phyloP scores from a whole-genome alignment of 2,797 vertebrate genomes.

The Amblyopsis hoosieri region DNA sequence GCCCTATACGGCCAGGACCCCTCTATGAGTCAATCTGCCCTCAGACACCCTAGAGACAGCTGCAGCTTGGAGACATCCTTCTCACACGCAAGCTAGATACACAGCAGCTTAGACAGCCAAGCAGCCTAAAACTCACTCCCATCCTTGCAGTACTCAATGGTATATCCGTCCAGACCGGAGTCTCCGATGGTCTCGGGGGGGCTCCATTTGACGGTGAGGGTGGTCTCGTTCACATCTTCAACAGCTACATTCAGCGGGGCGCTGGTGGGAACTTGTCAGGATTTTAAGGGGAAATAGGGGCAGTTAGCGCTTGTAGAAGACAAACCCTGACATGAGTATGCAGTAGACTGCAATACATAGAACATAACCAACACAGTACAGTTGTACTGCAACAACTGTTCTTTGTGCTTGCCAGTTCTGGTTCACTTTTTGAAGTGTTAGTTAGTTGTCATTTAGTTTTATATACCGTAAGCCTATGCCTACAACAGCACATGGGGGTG shows the following conservation, averaged over 20 bases:
- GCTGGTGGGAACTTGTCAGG: slow-evolving; percentile 82
- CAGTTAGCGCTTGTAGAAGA: not conserved
- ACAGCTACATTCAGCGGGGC: slow-evolving; percentile 79
- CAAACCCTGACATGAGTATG: not conserved
- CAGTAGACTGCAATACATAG: not conserved
- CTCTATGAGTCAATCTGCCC: slow-evolving; percentile 62
- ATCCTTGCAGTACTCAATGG: slow-evolving; percentile 87
- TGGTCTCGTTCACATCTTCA: slow-evolving; percentile 84
- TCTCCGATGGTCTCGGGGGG: slow-evolving; percentile 79
- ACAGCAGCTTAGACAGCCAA: not conserved
- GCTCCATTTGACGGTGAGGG: slow-evolving; percentile 86
- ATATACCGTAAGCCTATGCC: too few relatives aligned
- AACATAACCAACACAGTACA: too few relatives aligned
- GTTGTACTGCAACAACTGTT: too few relatives aligned
- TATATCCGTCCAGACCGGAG: slow-evolving; percentile 85
- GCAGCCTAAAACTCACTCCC: slow-evolving; percentile 81
- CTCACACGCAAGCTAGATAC: not conserved
- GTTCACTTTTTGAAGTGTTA: too few relatives aligned
- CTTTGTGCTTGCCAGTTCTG: too few relatives aligned
- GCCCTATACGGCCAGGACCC: slow-evolving; percentile 67
- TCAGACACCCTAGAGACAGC: slow-evolving; percentile 72
- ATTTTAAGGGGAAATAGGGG: not conserved
- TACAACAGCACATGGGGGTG: too few relatives aligned
- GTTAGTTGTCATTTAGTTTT: too few relatives aligned
- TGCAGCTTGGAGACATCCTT: slow-evolving; percentile 50